Base-by-base conservation (phyloP, 2,888 invertebrate species). In the Nymphalis urticae region DNA sequence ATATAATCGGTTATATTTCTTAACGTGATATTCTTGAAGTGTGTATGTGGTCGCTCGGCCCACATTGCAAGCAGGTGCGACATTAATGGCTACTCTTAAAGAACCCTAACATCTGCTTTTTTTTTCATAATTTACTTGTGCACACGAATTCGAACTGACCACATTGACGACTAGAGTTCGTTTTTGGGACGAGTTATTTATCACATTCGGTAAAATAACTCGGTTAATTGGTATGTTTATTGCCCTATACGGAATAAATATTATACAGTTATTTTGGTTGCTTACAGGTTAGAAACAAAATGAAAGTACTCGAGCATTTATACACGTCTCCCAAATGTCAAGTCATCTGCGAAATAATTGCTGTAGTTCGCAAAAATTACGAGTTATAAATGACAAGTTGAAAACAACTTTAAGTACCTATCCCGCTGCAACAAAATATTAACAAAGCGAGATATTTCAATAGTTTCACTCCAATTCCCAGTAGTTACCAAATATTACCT, bases 81-180 rank as follows among this genome's bases (percentile, higher is more conserved):
- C 74, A 82, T 85, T 86, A 86, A 86, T 86, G 82, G 82, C 83
- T 80, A 84, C 83, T 86, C 83, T 84, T 81, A 81, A 66, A 83
- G 82, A 81, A 82, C 78, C 75, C 79, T 80, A 79, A 86, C 91
- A 91, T 90, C 92, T 92, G 91, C 90, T 87, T 89, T 88, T 90
- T n/a, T 88, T 88, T 89, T 83, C 82, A 85, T 85, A 86, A 88
- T 86, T 82, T 83, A 86, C 85, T 79, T 79, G 73, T 16, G 48
- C 56, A 72, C 82, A 84, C 86, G 78, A 86, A 87, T 88, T 87
- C 82, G 84, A 87, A 89, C 86, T 87, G 71, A 83, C 79, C 75
- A 72, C 76, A 76, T 77, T 78, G 81, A 83, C 82, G 80, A 83
- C 82, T 84, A 80, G 81, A 82, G 80, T 81, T 82, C 75, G 79